Conservation (phyloP, 2,888 invertebrate genomes). For the Dynastes grantii region DNA sequence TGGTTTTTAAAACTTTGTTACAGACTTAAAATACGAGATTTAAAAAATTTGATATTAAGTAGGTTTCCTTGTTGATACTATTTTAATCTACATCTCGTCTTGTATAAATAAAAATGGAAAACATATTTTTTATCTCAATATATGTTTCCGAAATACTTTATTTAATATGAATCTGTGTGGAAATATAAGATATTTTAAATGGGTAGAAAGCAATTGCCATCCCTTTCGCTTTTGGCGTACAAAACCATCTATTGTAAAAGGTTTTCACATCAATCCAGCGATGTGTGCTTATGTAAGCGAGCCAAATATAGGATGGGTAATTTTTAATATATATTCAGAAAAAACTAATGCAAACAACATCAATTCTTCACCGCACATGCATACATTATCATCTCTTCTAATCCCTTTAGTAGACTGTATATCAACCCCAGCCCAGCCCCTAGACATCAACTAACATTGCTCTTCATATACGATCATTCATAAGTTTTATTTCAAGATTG, state of each 20-base stretch:
- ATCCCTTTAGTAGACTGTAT: slow-evolving; percentile 32
- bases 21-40: too few relatives aligned
- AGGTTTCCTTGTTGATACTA: too few relatives aligned
- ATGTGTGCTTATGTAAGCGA: neutral
- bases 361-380: slow-evolving; percentile 14
- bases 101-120: too few relatives aligned
- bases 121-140: too few relatives aligned
- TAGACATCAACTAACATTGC: neutral
- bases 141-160: too few relatives aligned
- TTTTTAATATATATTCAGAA: slow-evolving; percentile 47
- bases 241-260: neutral
- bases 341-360: slow-evolving; percentile 34
- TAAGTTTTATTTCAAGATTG: neutral
- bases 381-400: slow-evolving; percentile 29
- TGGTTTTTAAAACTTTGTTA: too few relatives aligned
- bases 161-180: too few relatives aligned
- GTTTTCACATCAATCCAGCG: neutral
- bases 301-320: slow-evolving; percentile 1
- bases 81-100: too few relatives aligned
- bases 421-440: neutral
- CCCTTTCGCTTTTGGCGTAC: too few relatives aligned
- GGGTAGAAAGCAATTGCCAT: too few relatives aligned
- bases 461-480: neutral
- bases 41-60: too few relatives aligned
- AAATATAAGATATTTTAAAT: too few relatives aligned